A percentile compares a stretch with the other conserved stretches of the same genome.
Evolutionary conservation across 2,797 vertebrate species (phyloP).

Genomic region (Gymnocypris eckloni): DNA sequence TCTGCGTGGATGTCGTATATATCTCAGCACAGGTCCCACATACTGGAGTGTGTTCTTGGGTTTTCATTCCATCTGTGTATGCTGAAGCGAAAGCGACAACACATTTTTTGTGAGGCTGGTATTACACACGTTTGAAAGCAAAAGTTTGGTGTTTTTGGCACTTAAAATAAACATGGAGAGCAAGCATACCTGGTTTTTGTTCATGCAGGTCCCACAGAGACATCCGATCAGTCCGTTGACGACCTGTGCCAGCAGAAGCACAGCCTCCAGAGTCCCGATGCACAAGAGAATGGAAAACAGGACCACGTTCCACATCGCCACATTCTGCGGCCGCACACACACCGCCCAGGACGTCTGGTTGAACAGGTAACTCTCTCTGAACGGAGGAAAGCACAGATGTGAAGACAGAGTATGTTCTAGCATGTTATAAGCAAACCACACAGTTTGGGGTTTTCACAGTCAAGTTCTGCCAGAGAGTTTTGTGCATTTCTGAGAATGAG

Average conservation of each 20-base stretch:
- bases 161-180: neutral
- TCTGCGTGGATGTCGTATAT: neutral
- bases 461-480: no score
- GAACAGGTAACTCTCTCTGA: conserved; percentile 62
- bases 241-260: conserved; percentile 56
- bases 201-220: conserved; percentile 54
- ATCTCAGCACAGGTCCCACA: neutral
- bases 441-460: neutral
- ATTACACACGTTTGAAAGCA: conserved; percentile 5
- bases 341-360: conserved; percentile 42
- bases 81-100: conserved; percentile 13
- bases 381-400: neutral
- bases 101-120: conserved; percentile 3
- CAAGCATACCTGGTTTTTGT: conserved; percentile 15
- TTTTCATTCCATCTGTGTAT: conserved; percentile 5
- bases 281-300: conserved; percentile 63
- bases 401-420: neutral
- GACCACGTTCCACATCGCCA: conserved; percentile 61
- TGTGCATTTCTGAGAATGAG: neutral
- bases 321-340: conserved; percentile 47
- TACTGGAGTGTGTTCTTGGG: conserved; percentile 20
- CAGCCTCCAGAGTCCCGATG: conserved; percentile 48
- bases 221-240: conserved; percentile 63
- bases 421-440: neutral
- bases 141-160: neutral